Base-by-base conservation (phyloP, 2,888 invertebrate genomes). In the Melitaea athalia region DNA sequence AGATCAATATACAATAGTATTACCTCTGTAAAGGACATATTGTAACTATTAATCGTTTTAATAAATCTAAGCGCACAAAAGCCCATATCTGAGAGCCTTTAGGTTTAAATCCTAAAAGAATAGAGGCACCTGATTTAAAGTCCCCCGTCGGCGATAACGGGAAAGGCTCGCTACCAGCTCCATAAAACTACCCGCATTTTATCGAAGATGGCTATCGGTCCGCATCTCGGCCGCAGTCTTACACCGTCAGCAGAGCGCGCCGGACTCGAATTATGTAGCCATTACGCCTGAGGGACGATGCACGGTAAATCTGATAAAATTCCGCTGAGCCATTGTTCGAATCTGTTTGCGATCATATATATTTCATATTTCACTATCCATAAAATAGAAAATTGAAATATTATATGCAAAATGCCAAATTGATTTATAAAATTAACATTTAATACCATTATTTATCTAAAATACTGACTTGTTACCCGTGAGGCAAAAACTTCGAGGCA, bases 111-210 rank as follows among this genome's bases (percentile, higher is more conserved):
- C 57, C 63, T 63, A 63, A 72, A 73, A 66, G 87, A 86, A 89
- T 85, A 88, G 84, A 87, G 85, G 83, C 82, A 80, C 80, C 85
- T 90, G 90, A 91, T 91, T 90, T 88, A 89, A 84, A 81, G 85
- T 85, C 83, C 82, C 84, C 83, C 62, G 67, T 64, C 60, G 64
- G 64, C 86, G 91, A 91, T 91, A 91, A 89, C 88, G 86, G 85
- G 81, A 85, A 86, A 83, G 61, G 55, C 61, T 67, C 47, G 47
- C 61, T 67, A 67, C 66, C 66, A 38, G 57, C 57, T 67, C 83
- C 83, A 89, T 91, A 89, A 91, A 89, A 87, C 86, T 86, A 87
- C 84, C 86, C 84, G 81, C 84, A 79, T 83, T 85, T 86, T 85
- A 87, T 88, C 88, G 84, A 75, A 77, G 78, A 78, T 84, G 76